Evolutionary conservation across 92 coral and sea anemone genomes (phyloP).

Genomic region (Diadumene lineata): DNA sequence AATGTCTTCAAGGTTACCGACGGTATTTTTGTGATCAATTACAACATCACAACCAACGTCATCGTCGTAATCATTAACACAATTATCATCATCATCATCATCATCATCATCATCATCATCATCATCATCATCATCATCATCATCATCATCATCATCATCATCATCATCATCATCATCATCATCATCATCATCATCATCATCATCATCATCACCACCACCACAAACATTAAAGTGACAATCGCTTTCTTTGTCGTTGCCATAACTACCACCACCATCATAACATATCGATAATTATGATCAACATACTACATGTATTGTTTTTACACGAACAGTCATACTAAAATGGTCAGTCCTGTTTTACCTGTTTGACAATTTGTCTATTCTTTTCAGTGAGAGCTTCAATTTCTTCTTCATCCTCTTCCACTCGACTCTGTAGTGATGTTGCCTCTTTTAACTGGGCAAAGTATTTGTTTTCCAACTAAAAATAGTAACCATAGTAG

Average conservation of each 20-base stretch:
- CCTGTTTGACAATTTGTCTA: constrained; percentile 80
- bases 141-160: background rate
- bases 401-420: constrained; percentile 96
- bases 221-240: background rate
- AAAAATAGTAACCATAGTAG: constrained; percentile 11
- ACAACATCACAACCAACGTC: background rate
- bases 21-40: too few relatives aligned
- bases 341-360: constrained; percentile 17
- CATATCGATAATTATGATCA: background rate
- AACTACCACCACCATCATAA: background rate
- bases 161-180: background rate
- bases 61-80: background rate
- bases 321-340: background rate
- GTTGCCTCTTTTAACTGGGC: constrained; percentile 76
- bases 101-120: background rate
- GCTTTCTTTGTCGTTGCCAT: background rate
- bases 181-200: background rate
- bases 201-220: background rate
- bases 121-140: background rate
- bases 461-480: constrained; percentile 85
- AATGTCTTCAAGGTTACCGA: too few relatives aligned
- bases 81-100: background rate
- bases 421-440: constrained; percentile 83
- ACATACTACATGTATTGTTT: background rate
- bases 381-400: constrained; percentile 78